phyloP scores from a whole-genome alignment of 2,797 vertebrate genomes.

The Thamnophis elegans region DNA sequence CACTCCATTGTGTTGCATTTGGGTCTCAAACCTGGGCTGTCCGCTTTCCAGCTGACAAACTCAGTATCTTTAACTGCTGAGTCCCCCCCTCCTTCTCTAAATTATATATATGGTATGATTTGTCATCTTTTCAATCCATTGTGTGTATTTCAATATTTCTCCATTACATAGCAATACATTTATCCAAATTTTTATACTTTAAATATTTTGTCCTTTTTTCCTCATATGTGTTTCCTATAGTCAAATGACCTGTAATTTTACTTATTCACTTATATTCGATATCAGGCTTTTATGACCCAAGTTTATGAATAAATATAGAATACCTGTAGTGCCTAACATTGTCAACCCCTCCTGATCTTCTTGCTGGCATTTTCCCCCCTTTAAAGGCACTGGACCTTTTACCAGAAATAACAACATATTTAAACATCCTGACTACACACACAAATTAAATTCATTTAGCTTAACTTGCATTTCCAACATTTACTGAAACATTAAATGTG shows the following conservation, averaged over 20 bases:
- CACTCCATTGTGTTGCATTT: neutral
- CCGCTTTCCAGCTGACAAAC: neutral
- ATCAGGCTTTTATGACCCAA: neutral
- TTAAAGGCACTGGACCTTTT: conserved; percentile 71
- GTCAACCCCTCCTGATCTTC: neutral
- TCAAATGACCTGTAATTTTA: neutral
- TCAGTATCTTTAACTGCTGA: neutral
- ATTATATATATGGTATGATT: no score
- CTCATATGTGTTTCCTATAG: neutral
- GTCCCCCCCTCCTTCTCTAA: no score
- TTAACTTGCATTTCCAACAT: conserved; percentile 61
- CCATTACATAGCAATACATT: neutral
- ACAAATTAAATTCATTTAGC: conserved; percentile 61
- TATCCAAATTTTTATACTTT: neutral
- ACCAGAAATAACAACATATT: conserved; percentile 80
- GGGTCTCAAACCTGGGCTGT: neutral
- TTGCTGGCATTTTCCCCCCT: conserved; percentile 8
- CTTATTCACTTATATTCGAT: neutral
- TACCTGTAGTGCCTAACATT: neutral
- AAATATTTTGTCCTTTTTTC: neutral
- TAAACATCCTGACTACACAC: conserved; percentile 73
- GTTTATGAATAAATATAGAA: neutral
- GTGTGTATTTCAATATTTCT: neutral
- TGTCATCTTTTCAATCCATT: neutral
- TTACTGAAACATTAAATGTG: conserved; percentile 59